Evolutionary conservation across 2,888 invertebrate genomes (phyloP).

Genomic region (Cantharis lateralis): DNA sequence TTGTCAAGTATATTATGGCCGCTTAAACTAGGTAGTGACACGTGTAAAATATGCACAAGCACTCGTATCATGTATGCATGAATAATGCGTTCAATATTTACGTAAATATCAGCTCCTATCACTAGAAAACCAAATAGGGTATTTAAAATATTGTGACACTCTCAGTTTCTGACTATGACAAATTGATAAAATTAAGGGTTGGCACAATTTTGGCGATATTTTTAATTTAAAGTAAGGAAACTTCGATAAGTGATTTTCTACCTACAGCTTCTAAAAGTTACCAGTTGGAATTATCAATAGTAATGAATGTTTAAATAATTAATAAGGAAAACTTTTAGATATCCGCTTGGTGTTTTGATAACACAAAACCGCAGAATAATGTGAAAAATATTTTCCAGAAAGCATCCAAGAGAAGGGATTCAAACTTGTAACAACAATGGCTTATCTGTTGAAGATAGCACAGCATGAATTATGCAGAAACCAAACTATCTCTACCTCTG

Average conservation of each 20-base stretch:
- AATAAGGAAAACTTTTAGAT: constrained; percentile 16
- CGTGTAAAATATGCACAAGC: constrained; percentile 51
- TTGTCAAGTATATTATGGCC: constrained; percentile 50
- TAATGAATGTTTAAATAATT: constrained; percentile 19
- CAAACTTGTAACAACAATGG: constrained; percentile 49
- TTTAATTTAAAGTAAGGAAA: not conserved
- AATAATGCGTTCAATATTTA: constrained; percentile 50
- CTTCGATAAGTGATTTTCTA: not conserved
- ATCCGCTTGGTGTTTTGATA: constrained; percentile 24
- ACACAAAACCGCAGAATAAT: constrained; percentile 21
- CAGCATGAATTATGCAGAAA: constrained; percentile 50
- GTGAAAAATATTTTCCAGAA: constrained; percentile 29
- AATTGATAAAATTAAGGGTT: not conserved
- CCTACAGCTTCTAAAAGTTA: not conserved
- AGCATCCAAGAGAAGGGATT: constrained; percentile 40
- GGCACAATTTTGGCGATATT: not conserved
- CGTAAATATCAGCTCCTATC: constrained; percentile 36
- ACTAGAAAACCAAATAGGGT: constrained; percentile 29
- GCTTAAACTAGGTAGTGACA: constrained; percentile 52
- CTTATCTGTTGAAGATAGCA: constrained; percentile 49
- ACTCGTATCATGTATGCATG: constrained; percentile 47
- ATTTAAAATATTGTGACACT: constrained; percentile 28
- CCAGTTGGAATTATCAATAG: not conserved
- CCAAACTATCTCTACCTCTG: constrained; percentile 36
- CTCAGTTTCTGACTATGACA: constrained; percentile 9